Percentiles rank a stretch among this genome's conserved stretches.
These are phyloP conservation scores for Drosophila leontia DNA, from an alignment of 1,140 invertebrate species.

Conservation along the genomic window DNA sequence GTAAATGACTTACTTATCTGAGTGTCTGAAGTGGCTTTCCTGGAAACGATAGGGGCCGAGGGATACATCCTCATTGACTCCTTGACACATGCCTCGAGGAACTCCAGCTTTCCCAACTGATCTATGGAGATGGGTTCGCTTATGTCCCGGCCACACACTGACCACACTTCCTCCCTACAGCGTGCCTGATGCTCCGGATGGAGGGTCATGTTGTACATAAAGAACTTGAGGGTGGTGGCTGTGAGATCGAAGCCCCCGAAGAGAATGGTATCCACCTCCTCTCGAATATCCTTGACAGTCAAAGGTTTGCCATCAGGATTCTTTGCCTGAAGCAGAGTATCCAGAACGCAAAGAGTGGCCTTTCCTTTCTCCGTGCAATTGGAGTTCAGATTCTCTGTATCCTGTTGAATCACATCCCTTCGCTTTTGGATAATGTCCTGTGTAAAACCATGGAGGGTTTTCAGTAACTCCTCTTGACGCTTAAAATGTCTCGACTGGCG, in stretches of 20 bases:
- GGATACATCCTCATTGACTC: constrained; percentile 92
- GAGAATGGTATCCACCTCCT: constrained; percentile 89
- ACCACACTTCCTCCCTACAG: constrained; percentile 87
- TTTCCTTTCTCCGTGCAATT: not conserved
- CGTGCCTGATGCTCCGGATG: constrained; percentile 85
- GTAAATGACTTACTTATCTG: constrained; percentile 54
- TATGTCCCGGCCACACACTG: constrained; percentile 86
- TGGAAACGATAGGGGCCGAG: constrained; percentile 91
- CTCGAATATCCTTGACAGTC: constrained; percentile 87
- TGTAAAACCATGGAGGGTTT: constrained; percentile 52
- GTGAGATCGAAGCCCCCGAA: constrained; percentile 86
- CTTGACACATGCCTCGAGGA: constrained; percentile 88
- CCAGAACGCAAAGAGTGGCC: constrained; percentile 86
- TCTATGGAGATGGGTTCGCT: constrained; percentile 85
- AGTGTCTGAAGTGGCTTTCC: constrained; percentile 78
- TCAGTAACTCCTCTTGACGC: constrained; percentile 34
- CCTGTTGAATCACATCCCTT: constrained; percentile 30
- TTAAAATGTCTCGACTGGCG: constrained; percentile 14
- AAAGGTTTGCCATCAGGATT: constrained; percentile 85
- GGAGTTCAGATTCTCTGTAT: constrained; percentile 35
- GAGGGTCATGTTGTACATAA: constrained; percentile 72
- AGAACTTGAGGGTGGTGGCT: constrained; percentile 55
- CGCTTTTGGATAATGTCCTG: constrained; percentile 55
- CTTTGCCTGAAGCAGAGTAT: constrained; percentile 88
- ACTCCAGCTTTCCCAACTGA: constrained; percentile 86